Conservation (phyloP, 2,797 vertebrate genomes). For the Sparidentex hasta region DNA sequence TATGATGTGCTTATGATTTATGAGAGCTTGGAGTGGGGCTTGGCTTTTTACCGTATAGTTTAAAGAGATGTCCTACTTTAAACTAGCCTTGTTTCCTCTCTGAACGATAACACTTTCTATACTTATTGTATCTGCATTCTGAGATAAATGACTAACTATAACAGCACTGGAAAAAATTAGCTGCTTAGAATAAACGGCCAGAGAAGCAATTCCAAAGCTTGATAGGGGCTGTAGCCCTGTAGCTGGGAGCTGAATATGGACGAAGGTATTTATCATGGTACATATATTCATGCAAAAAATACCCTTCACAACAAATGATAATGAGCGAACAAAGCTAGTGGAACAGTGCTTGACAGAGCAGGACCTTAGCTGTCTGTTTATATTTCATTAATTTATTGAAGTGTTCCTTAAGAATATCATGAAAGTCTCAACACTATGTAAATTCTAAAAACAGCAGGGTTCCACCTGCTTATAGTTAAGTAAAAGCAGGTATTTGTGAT, state of each 20-base stretch:
- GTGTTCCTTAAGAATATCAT: neutral
- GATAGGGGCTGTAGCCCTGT: neutral
- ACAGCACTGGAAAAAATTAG: neutral
- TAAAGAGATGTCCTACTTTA: neutral
- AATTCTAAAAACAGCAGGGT: neutral
- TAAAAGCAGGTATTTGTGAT: neutral
- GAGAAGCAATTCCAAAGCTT: neutral
- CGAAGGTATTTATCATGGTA: neutral
- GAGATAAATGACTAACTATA: neutral
- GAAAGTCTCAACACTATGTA: neutral
- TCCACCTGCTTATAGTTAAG: neutral
- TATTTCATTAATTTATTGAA: neutral
- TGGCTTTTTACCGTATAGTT: neutral
- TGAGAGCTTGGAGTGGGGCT: neutral
- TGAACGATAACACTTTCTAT: neutral
- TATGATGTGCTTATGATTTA: neutral
- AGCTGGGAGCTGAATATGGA: neutral
- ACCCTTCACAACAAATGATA: neutral
- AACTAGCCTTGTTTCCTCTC: neutral
- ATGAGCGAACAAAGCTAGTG: neutral
- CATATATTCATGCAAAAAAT: too few species aligned
- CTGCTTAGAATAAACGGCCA: neutral
- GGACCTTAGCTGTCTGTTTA: neutral
- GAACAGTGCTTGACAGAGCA: neutral
- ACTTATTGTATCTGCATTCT: neutral